A percentile compares a stretch with the other conserved stretches of the same genome.
These are phyloP conservation scores for Euzophera pinguis DNA, from an alignment of 2,888 invertebrate species.

Conservation along the genomic window DNA sequence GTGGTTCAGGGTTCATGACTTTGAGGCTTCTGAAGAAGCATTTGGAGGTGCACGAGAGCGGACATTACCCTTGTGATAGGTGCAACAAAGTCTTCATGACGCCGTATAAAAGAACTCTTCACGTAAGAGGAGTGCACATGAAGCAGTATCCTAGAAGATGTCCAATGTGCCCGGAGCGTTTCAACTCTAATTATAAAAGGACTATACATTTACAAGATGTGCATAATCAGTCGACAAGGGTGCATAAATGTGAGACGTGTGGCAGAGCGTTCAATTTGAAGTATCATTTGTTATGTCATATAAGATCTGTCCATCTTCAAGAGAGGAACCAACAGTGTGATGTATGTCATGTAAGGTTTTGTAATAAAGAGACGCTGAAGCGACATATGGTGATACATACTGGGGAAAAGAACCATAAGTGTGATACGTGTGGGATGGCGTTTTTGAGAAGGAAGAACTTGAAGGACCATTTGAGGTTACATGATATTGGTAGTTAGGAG, in stretches of 20 bases:
- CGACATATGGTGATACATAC: conserved; percentile 79
- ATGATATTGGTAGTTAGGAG: conserved; percentile 39
- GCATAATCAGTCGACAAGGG: conserved; percentile 66
- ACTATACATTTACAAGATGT: conserved; percentile 72
- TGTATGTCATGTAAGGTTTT: conserved; percentile 74
- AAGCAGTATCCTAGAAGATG: conserved; percentile 64
- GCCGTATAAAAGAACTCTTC: conserved; percentile 58
- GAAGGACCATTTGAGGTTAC: conserved; percentile 64
- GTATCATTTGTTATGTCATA: conserved; percentile 68
- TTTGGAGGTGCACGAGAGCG: conserved; percentile 67
- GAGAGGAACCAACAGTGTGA: conserved; percentile 76
- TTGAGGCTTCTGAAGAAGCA: conserved; percentile 64
- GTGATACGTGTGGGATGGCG: conserved; percentile 74
- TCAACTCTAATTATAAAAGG: conserved; percentile 68
- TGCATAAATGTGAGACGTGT: conserved; percentile 69
- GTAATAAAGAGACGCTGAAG: conserved; percentile 76
- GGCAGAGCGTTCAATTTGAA: conserved; percentile 66
- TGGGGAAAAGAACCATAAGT: conserved; percentile 76
- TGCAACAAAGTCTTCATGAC: conserved; percentile 68
- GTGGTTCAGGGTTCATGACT: conserved; percentile 71
- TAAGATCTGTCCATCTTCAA: conserved; percentile 65
- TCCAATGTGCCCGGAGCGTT: conserved; percentile 68
- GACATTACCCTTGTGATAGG: conserved; percentile 62
- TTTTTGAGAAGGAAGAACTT: conserved; percentile 68
- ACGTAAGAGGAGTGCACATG: conserved; percentile 64